Evolutionary conservation across 2,113 vertebrate genomes (phyloP), one percentile per base, ranked within the genome.

Genomic region (Trachemys scripta): DNA sequence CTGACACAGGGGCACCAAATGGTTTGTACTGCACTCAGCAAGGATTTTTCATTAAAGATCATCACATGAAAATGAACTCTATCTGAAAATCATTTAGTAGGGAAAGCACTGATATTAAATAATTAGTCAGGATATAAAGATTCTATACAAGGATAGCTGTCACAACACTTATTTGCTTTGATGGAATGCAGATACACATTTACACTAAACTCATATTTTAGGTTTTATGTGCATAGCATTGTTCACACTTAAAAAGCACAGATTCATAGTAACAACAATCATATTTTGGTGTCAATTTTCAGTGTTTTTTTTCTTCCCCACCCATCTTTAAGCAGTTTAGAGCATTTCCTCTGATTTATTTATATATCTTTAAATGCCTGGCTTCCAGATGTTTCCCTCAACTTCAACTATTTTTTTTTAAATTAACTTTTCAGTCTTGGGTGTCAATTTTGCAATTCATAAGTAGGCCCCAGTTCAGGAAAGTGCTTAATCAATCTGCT

Each of bases 1-100:
- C 98, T 97, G 98, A 98, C 97, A 96, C 96, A 97, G 97, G 98
- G 97, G 98, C 85, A 97, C 97, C 98, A 98, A 99, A 98, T 98
- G 98, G 98, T 97, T 97, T 89, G 88, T 95, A 92, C 97, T 90
- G 96, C 94, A 94, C 97, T 92, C 98, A 97, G 96, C 97, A 95
- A 97, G 98, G 96, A 97, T 97, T 98, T 98, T 98, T 98, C 98
- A 98, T 98, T 98, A 98, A 96, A 97, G 97, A 98, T 98, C 97
- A 31, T 97, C 96, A 98, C 97, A 96, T 97, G 96, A 91, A 94
- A 83, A 97, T 95, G 95, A 97, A 96, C 95, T 94, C 69, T 94
- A 94, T 97, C 94, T 90, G 90, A 97, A 96, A 97, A 93, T 6
- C 87, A 20, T 93, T 97, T 87, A 92, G 88, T 72, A 94, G 96